phyloP scores from a whole-genome alignment of 2,797 vertebrate genomes.

The Chelon auratus region DNA sequence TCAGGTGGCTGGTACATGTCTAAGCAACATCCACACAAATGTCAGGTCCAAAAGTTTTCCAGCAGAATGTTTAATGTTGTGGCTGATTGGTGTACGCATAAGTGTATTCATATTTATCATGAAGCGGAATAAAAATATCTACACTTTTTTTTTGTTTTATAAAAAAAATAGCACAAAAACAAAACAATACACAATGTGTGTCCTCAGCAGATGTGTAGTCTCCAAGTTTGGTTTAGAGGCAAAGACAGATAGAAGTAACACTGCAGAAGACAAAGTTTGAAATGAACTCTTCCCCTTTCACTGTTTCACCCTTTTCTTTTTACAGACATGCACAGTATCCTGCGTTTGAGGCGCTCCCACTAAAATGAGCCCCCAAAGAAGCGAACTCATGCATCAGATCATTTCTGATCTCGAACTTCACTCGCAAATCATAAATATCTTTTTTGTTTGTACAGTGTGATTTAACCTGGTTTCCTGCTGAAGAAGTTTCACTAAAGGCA shows the following conservation, averaged over 20 bases:
- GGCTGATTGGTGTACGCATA: no score
- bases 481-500: conserved; percentile 25
- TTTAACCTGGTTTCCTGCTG: conserved; percentile 35
- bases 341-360: not conserved
- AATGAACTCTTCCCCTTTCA: conserved; percentile 51
- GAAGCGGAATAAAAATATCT: no score
- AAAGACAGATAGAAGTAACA: conserved; percentile 1
- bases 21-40: no score
- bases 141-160: no score
- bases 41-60: no score
- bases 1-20: no score
- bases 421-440: conserved; percentile 25
- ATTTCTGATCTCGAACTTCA: conserved; percentile 17
- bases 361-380: conserved; percentile 40
- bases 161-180: not conserved
- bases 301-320: conserved; percentile 25
- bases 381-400: conserved; percentile 31
- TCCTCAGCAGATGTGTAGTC: not conserved
- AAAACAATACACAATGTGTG: not conserved
- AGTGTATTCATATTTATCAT: no score
- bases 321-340: conserved; percentile 7
- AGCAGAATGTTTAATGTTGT: no score
- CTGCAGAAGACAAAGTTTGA: conserved; percentile 13
- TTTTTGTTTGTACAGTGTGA: conserved; percentile 20
- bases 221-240: conserved; percentile 4